phyloP scores from a whole-genome alignment of 2,113 vertebrate species.

The Fulmarus glacialis region DNA sequence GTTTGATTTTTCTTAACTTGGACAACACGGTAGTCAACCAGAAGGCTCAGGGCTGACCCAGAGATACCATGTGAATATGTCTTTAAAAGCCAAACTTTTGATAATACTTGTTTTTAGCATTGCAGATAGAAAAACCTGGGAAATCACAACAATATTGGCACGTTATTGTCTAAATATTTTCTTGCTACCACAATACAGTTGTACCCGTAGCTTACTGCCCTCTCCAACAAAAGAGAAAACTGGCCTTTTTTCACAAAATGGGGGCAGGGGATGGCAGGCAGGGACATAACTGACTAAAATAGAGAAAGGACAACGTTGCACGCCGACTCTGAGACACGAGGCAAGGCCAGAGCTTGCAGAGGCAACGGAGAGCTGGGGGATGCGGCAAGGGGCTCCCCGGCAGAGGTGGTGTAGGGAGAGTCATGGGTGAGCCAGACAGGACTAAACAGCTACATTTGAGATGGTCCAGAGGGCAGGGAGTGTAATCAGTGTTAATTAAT shows the following conservation, averaged over 20 bases:
- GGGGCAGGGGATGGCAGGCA: background rate
- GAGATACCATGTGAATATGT: background rate
- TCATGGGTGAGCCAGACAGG: background rate
- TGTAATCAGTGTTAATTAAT: conserved; percentile 55
- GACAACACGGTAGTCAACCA: background rate
- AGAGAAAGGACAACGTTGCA: background rate
- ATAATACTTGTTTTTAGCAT: background rate
- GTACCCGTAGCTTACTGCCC: background rate
- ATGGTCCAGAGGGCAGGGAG: background rate
- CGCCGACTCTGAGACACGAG: rapidly evolving
- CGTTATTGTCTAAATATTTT: background rate
- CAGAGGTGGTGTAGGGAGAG: background rate
- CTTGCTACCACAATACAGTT: background rate
- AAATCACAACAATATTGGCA: background rate
- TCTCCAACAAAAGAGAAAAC: background rate
- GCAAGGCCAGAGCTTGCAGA: background rate
- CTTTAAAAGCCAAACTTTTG: background rate
- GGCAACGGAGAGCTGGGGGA: background rate
- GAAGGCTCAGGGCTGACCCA: background rate
- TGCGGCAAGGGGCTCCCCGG: background rate
- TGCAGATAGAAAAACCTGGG: background rate
- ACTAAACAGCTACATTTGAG: background rate
- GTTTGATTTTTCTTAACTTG: background rate
- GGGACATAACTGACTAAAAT: background rate
- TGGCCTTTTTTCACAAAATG: background rate